phyloP scores from a whole-genome alignment of 2,888 invertebrate species.

The Plutella xylostella region DNA sequence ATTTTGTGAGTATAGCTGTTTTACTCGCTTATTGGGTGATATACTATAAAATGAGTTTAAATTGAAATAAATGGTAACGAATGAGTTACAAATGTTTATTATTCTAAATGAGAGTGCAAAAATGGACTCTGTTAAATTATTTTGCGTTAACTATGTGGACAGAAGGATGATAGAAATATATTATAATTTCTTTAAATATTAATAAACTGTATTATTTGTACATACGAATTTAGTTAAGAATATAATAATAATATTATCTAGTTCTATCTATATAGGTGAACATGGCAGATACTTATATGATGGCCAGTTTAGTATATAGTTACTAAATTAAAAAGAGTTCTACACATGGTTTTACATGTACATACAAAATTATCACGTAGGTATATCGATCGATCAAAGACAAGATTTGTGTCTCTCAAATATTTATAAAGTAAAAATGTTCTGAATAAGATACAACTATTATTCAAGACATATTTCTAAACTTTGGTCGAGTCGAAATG shows the following conservation, averaged over 20 bases:
- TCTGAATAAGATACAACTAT: conserved; percentile 12
- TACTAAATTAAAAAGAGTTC: conserved; percentile 69
- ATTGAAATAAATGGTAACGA: conserved; percentile 55
- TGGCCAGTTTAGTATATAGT: conserved; percentile 81
- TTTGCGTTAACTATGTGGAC: conserved; percentile 71
- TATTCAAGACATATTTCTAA: no score
- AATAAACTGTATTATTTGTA: conserved; percentile 74
- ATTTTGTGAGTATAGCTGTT: conserved; percentile 59
- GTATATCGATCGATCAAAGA: conserved; percentile 1
- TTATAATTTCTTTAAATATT: conserved; percentile 63
- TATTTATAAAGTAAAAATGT: background rate
- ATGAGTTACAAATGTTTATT: conserved; percentile 62
- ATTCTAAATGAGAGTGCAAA: conserved; percentile 70
- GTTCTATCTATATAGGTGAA: conserved; percentile 70
- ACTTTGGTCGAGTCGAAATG: no score
- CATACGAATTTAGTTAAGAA: conserved; percentile 71
- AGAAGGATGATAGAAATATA: conserved; percentile 70
- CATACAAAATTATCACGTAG: conserved; percentile 38
- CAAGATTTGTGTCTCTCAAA: background rate
- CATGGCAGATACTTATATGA: conserved; percentile 76
- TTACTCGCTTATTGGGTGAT: conserved; percentile 69
- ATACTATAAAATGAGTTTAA: conserved; percentile 59
- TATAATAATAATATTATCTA: conserved; percentile 72
- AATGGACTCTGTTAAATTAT: conserved; percentile 71
- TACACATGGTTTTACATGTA: conserved; percentile 71